Evolutionary conservation across 2,113 vertebrate species (phyloP).

Genomic region (Thermophis baileyi): DNA sequence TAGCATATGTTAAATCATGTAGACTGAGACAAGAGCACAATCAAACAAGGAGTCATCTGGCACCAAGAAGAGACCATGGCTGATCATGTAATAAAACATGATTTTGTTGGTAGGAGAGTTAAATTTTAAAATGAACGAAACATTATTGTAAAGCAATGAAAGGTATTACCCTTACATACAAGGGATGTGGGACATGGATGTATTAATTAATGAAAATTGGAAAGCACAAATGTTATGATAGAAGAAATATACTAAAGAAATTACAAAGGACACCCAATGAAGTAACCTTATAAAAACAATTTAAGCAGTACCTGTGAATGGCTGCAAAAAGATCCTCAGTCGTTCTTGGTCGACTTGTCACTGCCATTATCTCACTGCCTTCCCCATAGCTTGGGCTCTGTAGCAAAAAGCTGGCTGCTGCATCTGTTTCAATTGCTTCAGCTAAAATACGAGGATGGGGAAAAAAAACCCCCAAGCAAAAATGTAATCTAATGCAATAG

Average conservation of each 20-base stretch:
- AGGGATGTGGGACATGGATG: not conserved
- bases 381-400: slow-evolving; percentile 62
- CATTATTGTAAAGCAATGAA: slow-evolving; percentile 15
- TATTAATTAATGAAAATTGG: slow-evolving; percentile 4
- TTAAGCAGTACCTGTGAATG: slow-evolving; percentile 88
- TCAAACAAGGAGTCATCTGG: slow-evolving; percentile 36
- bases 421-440: slow-evolving; percentile 76
- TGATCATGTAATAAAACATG: slow-evolving; percentile 11
- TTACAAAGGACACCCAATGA: not conserved
- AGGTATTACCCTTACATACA: not conserved
- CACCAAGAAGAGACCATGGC: slow-evolving; percentile 21
- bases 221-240: not conserved
- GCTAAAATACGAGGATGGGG: slow-evolving; percentile 61
- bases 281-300: not conserved
- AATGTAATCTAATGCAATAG: not conserved
- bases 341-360: slow-evolving; percentile 85
- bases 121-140: slow-evolving; percentile 24
- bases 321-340: slow-evolving; percentile 97
- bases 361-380: slow-evolving; percentile 70
- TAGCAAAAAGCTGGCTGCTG: slow-evolving; percentile 61
- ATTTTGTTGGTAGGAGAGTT: slow-evolving; percentile 21
- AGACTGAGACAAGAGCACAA: slow-evolving; percentile 57
- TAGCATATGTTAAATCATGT: slow-evolving; percentile 58
- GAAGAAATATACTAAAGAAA: not conserved
- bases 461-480: not conserved